Evolutionary conservation across 2,113 vertebrate genomes (phyloP), one percentile per base, ranked within the genome.

Genomic region (Chaenocephalus aceratus): DNA sequence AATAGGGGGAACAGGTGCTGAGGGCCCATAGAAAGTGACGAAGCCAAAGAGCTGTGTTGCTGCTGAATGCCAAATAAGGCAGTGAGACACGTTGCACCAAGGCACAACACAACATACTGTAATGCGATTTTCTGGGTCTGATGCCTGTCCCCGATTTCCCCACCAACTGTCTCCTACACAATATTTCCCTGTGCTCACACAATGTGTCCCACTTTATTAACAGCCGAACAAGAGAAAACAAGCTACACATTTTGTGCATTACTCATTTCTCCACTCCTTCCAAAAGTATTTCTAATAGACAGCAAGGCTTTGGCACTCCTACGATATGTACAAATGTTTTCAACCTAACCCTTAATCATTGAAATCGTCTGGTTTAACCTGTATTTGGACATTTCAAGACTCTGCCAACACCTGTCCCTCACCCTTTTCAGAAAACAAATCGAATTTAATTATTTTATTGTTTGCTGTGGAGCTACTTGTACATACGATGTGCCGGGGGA

Each of bases 1-100:
- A 95, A 95, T 94, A 88, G 88, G 72, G 79, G 82, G 91, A 94
- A 95, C 95, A 96, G 95, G 94, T 96, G 95, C 90, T 89, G 92
- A 90, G 91, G 91, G 90, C 81, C 87, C 83, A 76, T 30, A 86
- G 85, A 93, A 94, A 92, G 89, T 86, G 92, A 89, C 89, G 61
- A 84, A 83, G 85, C 86, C 73, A 18, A 79, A 72, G 89, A 86
- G 88, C 89, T 10, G 85, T 74, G 88, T 91, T 81, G 88, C 90
- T 92, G 90, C 78, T 87, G 86, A 89, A 91, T 70, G 89, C 93
- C 94, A 94, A 95, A 96, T 93, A 95, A 94, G 95, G 94, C 84
- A 87, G 82, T 23, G 74, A 86, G 91, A 89, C 83, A 91, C 82
- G 63, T 83, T 72, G 89, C 72, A 89, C 77, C 72, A 48, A 85